A percentile compares a stretch with the other conserved stretches of the same genome.
phyloP scores from a whole-genome alignment of 2,113 vertebrate species.

The Craseonycteris thonglongyai region DNA sequence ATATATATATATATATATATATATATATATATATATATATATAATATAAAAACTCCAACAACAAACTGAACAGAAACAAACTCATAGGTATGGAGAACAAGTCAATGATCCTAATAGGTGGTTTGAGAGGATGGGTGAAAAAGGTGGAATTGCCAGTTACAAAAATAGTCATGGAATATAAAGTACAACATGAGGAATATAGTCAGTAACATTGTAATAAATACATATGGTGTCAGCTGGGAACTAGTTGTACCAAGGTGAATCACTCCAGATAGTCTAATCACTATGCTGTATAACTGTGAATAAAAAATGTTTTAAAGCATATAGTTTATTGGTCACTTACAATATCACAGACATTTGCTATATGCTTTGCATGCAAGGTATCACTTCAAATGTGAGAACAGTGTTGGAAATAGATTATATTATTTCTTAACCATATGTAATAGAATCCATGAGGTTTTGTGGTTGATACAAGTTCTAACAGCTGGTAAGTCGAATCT shows the following conservation, averaged over 20 bases:
- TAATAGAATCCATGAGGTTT: neutral
- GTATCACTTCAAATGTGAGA: neutral
- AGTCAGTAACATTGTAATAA: too few species aligned
- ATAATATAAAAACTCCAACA: neutral
- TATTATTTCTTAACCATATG: neutral
- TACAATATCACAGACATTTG: neutral
- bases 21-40: too few species aligned
- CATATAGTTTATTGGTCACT: neutral
- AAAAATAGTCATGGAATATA: neutral
- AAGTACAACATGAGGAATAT: too few species aligned
- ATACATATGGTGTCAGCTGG: too few species aligned
- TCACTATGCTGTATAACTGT: neutral
- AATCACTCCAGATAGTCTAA: neutral
- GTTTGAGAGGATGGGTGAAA: neutral
- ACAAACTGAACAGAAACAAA: neutral
- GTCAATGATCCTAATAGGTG: neutral
- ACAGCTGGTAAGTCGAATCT: neutral
- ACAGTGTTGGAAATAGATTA: accelerated
- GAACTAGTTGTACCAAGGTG: neutral
- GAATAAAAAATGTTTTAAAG: neutral
- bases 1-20: too few species aligned
- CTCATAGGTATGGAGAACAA: neutral
- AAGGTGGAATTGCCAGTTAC: neutral
- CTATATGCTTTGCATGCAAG: neutral
- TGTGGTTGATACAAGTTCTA: neutral